Conservation (phyloP, 30 jellyfish, hydroid and myxozoan species). For the Cassiopea andromeda region DNA sequence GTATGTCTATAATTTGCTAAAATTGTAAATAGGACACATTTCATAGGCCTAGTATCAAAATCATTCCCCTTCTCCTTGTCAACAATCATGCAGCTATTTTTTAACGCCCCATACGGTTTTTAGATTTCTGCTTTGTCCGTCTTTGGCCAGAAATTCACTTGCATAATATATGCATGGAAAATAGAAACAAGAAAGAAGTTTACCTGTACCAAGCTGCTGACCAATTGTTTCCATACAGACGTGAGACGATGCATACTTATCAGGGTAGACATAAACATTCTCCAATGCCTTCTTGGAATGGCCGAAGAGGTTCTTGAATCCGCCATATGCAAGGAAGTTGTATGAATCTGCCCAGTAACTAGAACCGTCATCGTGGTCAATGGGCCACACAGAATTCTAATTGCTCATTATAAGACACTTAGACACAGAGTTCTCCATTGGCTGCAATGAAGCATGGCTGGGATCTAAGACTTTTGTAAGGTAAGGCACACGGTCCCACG, state of each 20-base stretch:
- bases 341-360: conserved; percentile 89
- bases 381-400: conserved; percentile 94
- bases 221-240: conserved; percentile 86
- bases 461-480: conserved; percentile 81
- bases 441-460: conserved; percentile 51
- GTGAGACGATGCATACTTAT: conserved; percentile 55
- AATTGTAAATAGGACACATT: too few species aligned
- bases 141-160: neutral
- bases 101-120: neutral
- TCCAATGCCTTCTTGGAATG: conserved; percentile 69
- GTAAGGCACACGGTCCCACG: conserved; percentile 97
- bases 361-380: conserved; percentile 98
- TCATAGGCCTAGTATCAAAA: too few species aligned
- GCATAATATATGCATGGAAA: too few species aligned
- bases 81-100: too few species aligned
- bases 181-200: neutral
- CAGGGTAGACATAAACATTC: conserved; percentile 91
- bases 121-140: neutral
- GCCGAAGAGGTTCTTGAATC: conserved; percentile 91
- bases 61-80: too few species aligned
- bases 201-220: conserved; percentile 76
- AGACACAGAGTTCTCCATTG: conserved; percentile 71
- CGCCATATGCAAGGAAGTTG: conserved; percentile 88
- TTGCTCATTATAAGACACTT: conserved; percentile 73
- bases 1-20: too few species aligned